Base-by-base conservation (phyloP, 1,140 invertebrate genomes). In the Bombus superbus region DNA sequence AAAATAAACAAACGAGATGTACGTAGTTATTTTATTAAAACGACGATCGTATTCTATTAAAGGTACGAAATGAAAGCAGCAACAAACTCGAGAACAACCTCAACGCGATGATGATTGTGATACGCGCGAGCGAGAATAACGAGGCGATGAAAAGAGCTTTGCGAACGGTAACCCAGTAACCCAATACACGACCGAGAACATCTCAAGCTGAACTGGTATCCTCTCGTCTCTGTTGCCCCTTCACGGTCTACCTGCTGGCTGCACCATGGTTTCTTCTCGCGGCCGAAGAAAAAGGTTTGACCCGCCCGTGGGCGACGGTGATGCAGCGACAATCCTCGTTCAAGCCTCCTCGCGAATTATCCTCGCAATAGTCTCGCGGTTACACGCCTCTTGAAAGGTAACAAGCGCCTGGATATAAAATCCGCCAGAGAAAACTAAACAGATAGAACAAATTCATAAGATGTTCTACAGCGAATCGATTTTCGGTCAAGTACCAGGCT, bases 81-180 rank as follows among this genome's bases (percentile, higher is more conserved):
- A 64, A 32, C 62, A 15, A n/a, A 18, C n/a, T 66, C n/a, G n/a
- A 66, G n/a, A 66, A 32, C 64, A 66, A 15, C n/a, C 64, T 66
- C 5, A n/a, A 18, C 15, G 64, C 64, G 64, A 66, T 66, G 64
- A 6, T 18, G 64, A 13, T 18, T 25, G 1, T 25, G 76, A 62
- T 68, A 35, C 42, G 5, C 40, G 28, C 8, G 28, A 59, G 3
- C 53, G 15, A 40, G 75, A 62, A 62, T 62, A 62, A 77, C 38
- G 75, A 77, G 38, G 57, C 57, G 75, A 77, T 77, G 57, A 80
- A 80, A 80, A 80, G 62, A 82, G 47, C 11, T 47, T 32, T 35
- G 42, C 47, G 80, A 86, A 86, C 73, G 85, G 77, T 88, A 88
- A 88, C 85, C 84, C 78, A 82, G 85, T 88, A 88, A 88, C 86